Evolutionary conservation across 2,888 invertebrate species (phyloP), one percentile per base, ranked within the genome.

Genomic region (Fragum fragum): DNA sequence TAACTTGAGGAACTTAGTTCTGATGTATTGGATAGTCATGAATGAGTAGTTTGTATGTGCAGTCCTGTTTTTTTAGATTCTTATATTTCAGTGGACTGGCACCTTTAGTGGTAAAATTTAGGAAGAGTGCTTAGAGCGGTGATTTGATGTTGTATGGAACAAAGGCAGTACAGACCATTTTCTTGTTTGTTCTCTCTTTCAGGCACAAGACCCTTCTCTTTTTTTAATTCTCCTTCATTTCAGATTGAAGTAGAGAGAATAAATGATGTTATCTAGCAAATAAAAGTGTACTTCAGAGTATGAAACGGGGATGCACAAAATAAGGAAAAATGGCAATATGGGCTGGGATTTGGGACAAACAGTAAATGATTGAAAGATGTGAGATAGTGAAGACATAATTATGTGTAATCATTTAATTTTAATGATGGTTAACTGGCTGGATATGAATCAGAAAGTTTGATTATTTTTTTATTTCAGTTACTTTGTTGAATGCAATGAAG

Each of bases 181-280:
- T 66, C n/a, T 32, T 32, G 28, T 36, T 63, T 36, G 14, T 36
- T 42, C 16, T 66, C 66, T 66, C 36, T 66, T 66, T 66, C 66
- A 66, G 66, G 66, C 21, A 18, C 66, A 39, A 66, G 66, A 5
- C 21, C 42, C n/a, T 66, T 66, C 42, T 66, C 42, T 66, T 66
- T 66, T n/a, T 21, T n/a, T 57, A 26, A 26, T 3, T n/a, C 3
- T 26, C 57, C 23, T 57, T 57, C 26, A 57, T 57, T 57, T 57
- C 57, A 57, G 57, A 57, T 23, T 57, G 57, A 57, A 23, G 26
- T 11, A 52, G 21, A 21, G 16, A 52, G 52, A 52, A 52, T 52
- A 52, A 16, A 5, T 5, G 52, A n/a, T 18, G 52, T 52, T 5
- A 7, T 7, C 3, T n/a, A 21, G 52, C n/a, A n/a, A 26, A 5